Evolutionary conservation across 2,113 vertebrate species (phyloP).

Genomic region (Sturnus vulgaris): DNA sequence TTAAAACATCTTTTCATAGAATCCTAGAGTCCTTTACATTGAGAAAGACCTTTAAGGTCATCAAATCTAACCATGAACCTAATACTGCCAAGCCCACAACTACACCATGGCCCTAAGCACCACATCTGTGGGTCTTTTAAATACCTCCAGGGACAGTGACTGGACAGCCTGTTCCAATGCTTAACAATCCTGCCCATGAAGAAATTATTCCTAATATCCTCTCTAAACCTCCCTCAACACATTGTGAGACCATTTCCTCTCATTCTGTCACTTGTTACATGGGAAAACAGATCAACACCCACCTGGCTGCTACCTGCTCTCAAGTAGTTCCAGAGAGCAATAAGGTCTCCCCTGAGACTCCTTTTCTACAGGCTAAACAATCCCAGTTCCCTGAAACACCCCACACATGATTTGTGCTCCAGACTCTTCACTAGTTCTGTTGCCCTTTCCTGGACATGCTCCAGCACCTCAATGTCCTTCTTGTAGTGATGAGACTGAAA

Average conservation of each 20-base stretch:
- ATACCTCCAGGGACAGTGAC: background rate
- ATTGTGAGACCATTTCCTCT: background rate
- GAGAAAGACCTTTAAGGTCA: background rate
- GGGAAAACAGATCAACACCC: background rate
- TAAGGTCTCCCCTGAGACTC: background rate
- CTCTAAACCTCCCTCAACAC: background rate
- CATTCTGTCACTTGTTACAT: background rate
- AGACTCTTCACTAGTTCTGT: background rate
- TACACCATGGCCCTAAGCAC: background rate
- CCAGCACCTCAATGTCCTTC: background rate
- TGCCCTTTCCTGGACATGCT: background rate
- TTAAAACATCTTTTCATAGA: background rate
- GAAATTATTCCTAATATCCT: background rate
- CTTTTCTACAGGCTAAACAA: background rate
- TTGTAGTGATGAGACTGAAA: background rate
- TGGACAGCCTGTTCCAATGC: background rate
- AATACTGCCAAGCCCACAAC: background rate
- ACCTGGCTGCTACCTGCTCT: background rate
- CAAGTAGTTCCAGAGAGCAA: accelerated
- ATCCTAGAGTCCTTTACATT: background rate
- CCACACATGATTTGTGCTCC: background rate
- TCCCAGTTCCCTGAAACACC: background rate
- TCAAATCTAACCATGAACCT: background rate
- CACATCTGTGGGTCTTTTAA: background rate
- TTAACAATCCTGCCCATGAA: accelerated